Evolutionary conservation across 2,113 vertebrate species (phyloP).

Genomic region (Epinephelus lanceolatus): DNA sequence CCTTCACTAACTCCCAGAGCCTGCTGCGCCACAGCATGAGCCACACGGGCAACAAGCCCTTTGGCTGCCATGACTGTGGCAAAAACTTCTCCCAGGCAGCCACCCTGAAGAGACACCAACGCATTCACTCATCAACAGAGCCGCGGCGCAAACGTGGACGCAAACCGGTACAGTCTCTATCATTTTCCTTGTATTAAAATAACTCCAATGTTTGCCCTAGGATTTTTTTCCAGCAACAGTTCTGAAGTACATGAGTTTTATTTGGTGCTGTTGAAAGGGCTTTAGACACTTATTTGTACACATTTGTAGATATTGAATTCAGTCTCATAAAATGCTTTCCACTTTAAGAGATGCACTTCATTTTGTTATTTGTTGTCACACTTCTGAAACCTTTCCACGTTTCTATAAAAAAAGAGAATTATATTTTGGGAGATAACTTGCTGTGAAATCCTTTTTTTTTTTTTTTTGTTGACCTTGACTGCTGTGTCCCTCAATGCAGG

Average conservation of each 20-base stretch:
- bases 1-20: conserved; percentile 91
- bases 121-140: conserved; percentile 78
- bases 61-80: conserved; percentile 86
- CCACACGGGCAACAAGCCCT: conserved; percentile 88
- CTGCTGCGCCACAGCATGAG: conserved; percentile 91
- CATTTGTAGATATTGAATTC: no score
- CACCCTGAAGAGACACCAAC: conserved; percentile 91
- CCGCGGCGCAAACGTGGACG: conserved; percentile 77
- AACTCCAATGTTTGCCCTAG: no score
- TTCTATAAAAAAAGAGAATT: not conserved
- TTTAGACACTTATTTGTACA: no score
- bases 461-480: conserved; percentile 18
- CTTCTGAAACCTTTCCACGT: not conserved
- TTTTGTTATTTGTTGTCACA: not conserved
- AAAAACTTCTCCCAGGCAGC: conserved; percentile 87
- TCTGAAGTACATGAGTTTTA: no score
- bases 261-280: no score
- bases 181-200: not conserved
- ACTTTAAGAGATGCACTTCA: not conserved
- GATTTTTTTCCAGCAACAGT: no score
- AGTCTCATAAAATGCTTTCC: no score
- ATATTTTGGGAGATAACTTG: not conserved
- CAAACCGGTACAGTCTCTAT: conserved; percentile 66
- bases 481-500: conserved; percentile 49
- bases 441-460: not conserved